Percentiles rank a stretch among this genome's conserved stretches.
Conservation (phyloP, 1,140 invertebrate species). For the Diachasma alloeum region DNA sequence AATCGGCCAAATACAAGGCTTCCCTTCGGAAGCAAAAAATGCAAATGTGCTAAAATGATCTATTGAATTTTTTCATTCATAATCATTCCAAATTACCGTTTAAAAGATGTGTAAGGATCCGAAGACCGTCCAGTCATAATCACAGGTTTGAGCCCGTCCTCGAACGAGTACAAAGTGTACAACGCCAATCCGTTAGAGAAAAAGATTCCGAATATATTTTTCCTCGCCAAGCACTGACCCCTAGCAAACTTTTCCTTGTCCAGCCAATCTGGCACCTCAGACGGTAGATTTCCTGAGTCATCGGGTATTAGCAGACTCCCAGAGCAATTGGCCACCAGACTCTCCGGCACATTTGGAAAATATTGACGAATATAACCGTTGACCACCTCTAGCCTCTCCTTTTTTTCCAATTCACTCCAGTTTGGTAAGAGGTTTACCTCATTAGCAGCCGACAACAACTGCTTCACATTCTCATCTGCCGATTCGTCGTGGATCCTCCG, state of each 20-base stretch:
- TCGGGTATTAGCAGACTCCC: neutral
- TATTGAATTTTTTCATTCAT: too few relatives aligned
- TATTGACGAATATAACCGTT: neutral
- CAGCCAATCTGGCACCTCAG: slow-evolving; percentile 48
- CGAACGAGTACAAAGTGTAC: slow-evolving; percentile 70
- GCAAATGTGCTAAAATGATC: too few relatives aligned
- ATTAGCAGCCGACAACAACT: neutral
- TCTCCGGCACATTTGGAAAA: slow-evolving; percentile 6
- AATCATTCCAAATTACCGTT: slow-evolving; percentile 74
- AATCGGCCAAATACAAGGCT: too few relatives aligned
- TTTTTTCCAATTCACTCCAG: neutral
- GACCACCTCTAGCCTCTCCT: neutral
- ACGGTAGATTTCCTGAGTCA: neutral
- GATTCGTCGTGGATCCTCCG: neutral
- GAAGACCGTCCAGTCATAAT: slow-evolving; percentile 72
- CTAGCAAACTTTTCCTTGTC: slow-evolving; percentile 62
- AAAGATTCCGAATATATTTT: slow-evolving; percentile 70
- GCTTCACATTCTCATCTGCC: neutral
- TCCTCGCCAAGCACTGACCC: slow-evolving; percentile 72
- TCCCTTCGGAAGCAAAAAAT: too few relatives aligned
- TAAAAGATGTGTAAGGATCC: slow-evolving; percentile 72
- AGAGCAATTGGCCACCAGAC: neutral
- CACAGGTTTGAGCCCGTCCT: slow-evolving; percentile 71
- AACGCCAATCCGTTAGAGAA: slow-evolving; percentile 71
- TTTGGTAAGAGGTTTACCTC: neutral